These are phyloP conservation scores for Matsumyia berberina DNA, from an alignment of 2,888 invertebrate genomes.

Conservation along the genomic window DNA sequence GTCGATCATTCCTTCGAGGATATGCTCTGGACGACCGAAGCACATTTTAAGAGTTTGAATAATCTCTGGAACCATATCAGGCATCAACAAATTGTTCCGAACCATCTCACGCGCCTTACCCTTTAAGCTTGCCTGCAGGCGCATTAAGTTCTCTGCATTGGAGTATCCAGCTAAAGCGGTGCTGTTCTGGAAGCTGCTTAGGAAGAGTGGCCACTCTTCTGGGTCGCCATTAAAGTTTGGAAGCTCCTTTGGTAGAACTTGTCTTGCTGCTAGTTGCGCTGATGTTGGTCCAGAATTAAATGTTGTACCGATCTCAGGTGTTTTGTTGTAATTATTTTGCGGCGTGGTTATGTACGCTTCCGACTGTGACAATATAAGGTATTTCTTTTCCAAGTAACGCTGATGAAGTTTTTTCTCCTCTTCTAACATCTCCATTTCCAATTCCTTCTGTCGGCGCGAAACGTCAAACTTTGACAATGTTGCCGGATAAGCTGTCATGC, in stretches of 20 bases:
- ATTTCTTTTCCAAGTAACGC: too few species aligned
- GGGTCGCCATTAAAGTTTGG: conserved; percentile 55
- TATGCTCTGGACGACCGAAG: conserved; percentile 60
- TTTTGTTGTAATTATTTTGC: too few species aligned
- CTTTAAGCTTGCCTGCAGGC: conserved; percentile 53
- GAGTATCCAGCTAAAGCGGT: conserved; percentile 62
- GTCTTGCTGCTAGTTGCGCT: conserved; percentile 60
- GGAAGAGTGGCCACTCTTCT: conserved; percentile 68
- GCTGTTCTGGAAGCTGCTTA: conserved; percentile 66
- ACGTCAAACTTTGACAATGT: too few species aligned
- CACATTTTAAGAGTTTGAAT: conserved; percentile 61
- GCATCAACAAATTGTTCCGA: conserved; percentile 56
- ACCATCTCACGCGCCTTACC: conserved; percentile 56
- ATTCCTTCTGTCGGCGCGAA: too few species aligned
- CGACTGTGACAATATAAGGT: too few species aligned
- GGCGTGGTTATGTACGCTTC: too few species aligned
- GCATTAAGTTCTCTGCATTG: conserved; percentile 69
- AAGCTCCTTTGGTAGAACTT: conserved; percentile 43
- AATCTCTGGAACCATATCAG: conserved; percentile 59
- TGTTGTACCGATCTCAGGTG: too few species aligned
- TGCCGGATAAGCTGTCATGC: too few species aligned
- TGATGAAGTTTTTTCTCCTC: too few species aligned
- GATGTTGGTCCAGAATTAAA: conserved; percentile 5
- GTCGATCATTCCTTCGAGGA: conserved; percentile 56
- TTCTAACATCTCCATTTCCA: too few species aligned